A percentile compares a stretch with the other conserved stretches of the same genome.
phyloP scores from a whole-genome alignment of 2,888 invertebrate species.

The Anticlea derivata region DNA sequence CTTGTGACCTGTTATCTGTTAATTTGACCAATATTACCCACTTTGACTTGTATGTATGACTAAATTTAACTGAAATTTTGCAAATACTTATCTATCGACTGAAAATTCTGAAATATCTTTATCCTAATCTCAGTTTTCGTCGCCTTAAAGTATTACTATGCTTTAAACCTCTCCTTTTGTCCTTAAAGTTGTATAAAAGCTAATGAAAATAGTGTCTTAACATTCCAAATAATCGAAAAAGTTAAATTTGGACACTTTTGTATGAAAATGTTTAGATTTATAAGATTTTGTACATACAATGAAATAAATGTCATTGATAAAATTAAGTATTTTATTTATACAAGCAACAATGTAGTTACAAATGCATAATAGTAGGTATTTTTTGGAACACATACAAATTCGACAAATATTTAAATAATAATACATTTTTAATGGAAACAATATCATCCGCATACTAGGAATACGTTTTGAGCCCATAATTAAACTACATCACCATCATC shows the following conservation, averaged over 20 bases:
- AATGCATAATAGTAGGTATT: neutral
- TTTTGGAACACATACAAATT: too few species aligned
- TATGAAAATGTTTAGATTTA: slow-evolving; percentile 78
- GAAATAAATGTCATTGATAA: slow-evolving; percentile 83
- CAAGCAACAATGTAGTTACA: neutral
- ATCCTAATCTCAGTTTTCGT: slow-evolving; percentile 40
- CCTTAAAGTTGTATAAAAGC: slow-evolving; percentile 69
- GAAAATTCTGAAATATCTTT: slow-evolving; percentile 33
- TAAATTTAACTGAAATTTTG: slow-evolving; percentile 26
- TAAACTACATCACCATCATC: too few species aligned
- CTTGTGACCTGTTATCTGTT: slow-evolving; percentile 52
- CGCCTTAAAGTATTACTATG: slow-evolving; percentile 52
- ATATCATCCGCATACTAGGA: too few species aligned
- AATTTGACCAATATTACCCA: slow-evolving; percentile 37
- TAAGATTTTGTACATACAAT: slow-evolving; percentile 84
- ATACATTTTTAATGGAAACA: too few species aligned
- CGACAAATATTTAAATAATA: too few species aligned
- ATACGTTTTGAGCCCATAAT: too few species aligned
- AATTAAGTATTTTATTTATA: slow-evolving; percentile 51
- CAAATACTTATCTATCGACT: slow-evolving; percentile 41
- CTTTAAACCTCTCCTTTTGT: slow-evolving; percentile 65
- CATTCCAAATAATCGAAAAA: slow-evolving; percentile 80
- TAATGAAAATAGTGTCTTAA: slow-evolving; percentile 80
- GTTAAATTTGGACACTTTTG: slow-evolving; percentile 82
- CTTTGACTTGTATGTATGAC: slow-evolving; percentile 22